A percentile compares a stretch with the other conserved stretches of the same genome.
These are phyloP conservation scores for Brachypalpus laphriformis DNA, from an alignment of 2,888 invertebrate genomes.

Conservation along the genomic window DNA sequence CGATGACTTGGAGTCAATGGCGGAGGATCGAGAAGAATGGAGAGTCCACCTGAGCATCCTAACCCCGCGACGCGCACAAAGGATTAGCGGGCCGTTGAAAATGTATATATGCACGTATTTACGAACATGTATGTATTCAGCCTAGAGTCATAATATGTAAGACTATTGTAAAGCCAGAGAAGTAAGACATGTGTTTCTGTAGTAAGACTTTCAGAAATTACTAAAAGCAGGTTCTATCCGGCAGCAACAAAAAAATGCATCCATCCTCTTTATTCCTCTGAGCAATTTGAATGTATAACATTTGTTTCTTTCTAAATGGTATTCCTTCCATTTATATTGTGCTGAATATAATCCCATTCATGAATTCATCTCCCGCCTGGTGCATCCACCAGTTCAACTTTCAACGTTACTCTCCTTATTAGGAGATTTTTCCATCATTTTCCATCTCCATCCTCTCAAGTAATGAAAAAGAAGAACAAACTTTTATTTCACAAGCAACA, in stretches of 20 bases:
- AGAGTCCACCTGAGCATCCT: too few species aligned
- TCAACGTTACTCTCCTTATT: conserved; percentile 10
- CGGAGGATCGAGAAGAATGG: too few species aligned
- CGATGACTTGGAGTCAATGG: too few species aligned
- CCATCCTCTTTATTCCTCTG: neutral
- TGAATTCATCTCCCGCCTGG: conserved; percentile 28
- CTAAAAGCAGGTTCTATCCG: neutral
- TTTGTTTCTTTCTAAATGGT: conserved; percentile 12
- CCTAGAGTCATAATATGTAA: too few species aligned
- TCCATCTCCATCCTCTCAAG: conserved; percentile 1
- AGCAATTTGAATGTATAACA: conserved; percentile 25
- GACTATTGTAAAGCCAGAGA: too few species aligned
- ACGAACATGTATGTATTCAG: too few species aligned
- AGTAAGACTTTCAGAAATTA: neutral
- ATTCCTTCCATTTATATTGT: conserved; percentile 8
- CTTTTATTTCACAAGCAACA: conserved; percentile 27
- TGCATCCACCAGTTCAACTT: conserved; percentile 8
- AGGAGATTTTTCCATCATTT: conserved; percentile 16
- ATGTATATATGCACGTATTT: too few species aligned
- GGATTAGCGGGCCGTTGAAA: too few species aligned
- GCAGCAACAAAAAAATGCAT: neutral
- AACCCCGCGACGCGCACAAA: too few species aligned
- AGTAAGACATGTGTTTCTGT: neutral
- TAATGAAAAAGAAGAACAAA: conserved; percentile 39
- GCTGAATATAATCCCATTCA: conserved; percentile 10